Evolutionary conservation across 2,888 invertebrate species (phyloP), one percentile per base, ranked within the genome.

Genomic region (Napeogenes inachia): DNA sequence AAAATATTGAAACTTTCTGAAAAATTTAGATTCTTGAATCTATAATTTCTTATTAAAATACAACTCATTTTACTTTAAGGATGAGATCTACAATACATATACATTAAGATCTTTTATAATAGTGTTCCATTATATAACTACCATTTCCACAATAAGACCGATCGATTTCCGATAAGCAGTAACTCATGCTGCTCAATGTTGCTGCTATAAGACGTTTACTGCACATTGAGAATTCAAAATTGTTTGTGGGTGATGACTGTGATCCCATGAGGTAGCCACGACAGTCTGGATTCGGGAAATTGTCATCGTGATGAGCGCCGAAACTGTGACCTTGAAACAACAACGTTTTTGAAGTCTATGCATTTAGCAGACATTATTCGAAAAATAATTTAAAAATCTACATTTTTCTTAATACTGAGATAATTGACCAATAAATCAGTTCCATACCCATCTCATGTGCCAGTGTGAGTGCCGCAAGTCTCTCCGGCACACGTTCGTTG

Each of bases 91-190:
- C 21, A 21, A 21, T 21, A 21, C 21, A 21, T 21, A 21, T 21
- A 21, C 21, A 21, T 21, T 21, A 21, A 21, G 21, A 21, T 21
- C 21, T 21, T 21, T 38, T 38, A 38, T 30, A 47, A 42, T 12
- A 42, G 12, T 42, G 35, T 35, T 42, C 10, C 47, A 47, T 13
- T 47, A 50, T 30, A 50, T 30, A 21, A 38, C 70, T 74, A 91
- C 92, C 92, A 70, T 92, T 92, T 30, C 92, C 92, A 74, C 92
- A 92, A 69, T 82, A 92, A 13, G 91, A 81, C n/a, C 71, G 73
- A 12, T 82, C 78, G 47, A 85, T 83, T 32, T 85, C 82, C 2
- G 80, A 70, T 2, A 92, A 77, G 62, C 92, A 92, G 68, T 87
- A 85, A 67, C 91, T 88, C 85, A 90, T 91, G 68, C 87, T 84